A percentile compares a stretch with the other conserved stretches of the same genome.
Conservation (phyloP, 2,113 vertebrate genomes). For the Nannospalax galili region DNA sequence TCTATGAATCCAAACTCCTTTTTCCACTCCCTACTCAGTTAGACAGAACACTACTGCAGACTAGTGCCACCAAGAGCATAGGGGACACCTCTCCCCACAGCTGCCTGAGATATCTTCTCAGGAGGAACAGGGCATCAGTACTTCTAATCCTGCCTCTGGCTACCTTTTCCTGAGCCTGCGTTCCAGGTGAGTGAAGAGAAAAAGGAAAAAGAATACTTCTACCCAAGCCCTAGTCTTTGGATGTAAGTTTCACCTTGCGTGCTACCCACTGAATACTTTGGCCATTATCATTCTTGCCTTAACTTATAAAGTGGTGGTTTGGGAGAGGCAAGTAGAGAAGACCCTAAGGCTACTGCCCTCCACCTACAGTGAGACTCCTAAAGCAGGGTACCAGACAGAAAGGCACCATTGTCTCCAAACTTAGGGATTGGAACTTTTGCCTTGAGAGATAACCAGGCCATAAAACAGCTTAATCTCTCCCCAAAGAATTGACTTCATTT, state of each 20-base stretch:
- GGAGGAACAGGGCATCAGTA: background rate
- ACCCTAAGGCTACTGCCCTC: background rate
- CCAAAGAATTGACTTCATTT: conserved; percentile 1
- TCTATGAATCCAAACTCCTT: background rate
- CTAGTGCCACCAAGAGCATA: background rate
- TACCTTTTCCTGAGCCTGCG: background rate
- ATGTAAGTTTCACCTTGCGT: background rate
- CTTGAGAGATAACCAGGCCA: background rate
- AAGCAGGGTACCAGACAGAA: background rate
- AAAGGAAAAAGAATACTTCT: background rate
- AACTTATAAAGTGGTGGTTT: background rate
- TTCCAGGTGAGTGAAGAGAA: background rate
- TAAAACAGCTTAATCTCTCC: conserved; percentile 18
- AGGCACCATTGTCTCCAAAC: background rate
- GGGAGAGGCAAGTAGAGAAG: background rate
- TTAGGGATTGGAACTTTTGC: background rate
- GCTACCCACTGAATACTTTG: background rate
- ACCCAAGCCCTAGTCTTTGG: background rate
- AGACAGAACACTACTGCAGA: background rate
- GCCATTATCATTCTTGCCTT: background rate
- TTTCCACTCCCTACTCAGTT: background rate
- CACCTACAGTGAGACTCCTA: background rate
- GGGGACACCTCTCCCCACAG: background rate
- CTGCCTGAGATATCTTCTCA: background rate
- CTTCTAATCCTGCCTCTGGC: background rate